A percentile compares a stretch with the other conserved stretches of the same genome.
Evolutionary conservation across 2,113 vertebrate genomes (phyloP).

Genomic region (Brachypodius melanocephalos): DNA sequence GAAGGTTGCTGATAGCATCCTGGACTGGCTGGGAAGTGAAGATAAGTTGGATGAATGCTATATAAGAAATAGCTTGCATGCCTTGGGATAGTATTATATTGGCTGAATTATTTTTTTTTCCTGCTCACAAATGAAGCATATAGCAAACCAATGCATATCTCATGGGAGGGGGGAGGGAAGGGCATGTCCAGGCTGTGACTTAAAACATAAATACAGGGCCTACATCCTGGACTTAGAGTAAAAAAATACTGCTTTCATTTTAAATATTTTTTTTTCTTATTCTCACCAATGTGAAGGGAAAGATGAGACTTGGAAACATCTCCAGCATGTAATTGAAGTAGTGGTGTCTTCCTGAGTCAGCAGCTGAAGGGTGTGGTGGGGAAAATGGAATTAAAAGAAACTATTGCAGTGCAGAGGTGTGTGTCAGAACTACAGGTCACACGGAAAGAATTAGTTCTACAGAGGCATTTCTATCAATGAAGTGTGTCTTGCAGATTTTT

Average conservation of each 20-base stretch:
- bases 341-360: background rate
- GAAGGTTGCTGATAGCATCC: slow-evolving; percentile 14
- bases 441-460: background rate
- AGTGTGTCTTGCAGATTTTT: background rate
- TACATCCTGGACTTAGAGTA: background rate
- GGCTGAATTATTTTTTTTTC: background rate
- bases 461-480: background rate
- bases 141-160: background rate
- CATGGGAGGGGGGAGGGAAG: background rate
- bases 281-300: background rate
- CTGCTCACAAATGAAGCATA: background rate
- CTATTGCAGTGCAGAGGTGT: background rate
- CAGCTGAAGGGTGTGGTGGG: background rate
- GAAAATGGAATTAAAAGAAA: background rate
- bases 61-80: background rate
- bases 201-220: background rate
- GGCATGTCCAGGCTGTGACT: rapidly evolving
- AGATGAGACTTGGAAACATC: background rate
- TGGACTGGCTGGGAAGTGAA: slow-evolving; percentile 4
- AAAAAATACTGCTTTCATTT: background rate
- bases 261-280: background rate
- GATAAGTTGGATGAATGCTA: background rate
- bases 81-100: background rate
- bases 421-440: background rate
- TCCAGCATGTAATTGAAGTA: background rate